Percentiles rank a stretch among this genome's conserved stretches.
Conservation (phyloP, 2,888 invertebrate genomes). For the Lutraria lutraria region DNA sequence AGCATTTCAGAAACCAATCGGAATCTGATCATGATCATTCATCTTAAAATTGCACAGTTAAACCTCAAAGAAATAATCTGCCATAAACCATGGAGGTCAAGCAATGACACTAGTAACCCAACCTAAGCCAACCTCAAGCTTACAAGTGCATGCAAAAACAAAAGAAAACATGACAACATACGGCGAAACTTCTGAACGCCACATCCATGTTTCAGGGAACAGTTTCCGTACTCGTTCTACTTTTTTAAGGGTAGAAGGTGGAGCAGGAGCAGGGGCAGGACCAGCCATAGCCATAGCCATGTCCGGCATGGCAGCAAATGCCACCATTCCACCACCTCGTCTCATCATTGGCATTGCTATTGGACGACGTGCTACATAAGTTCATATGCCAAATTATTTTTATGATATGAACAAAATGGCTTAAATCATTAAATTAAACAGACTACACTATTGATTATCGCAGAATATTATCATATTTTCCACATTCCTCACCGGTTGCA, state of each 20-base stretch:
- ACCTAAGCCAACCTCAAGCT: not conserved
- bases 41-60: not conserved
- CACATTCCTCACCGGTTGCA: too few relatives aligned
- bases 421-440: too few relatives aligned
- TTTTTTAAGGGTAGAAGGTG: not conserved
- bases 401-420: not conserved
- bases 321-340: conserved; percentile 20
- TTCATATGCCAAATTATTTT: not conserved
- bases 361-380: not conserved
- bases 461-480: too few relatives aligned
- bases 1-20: not conserved
- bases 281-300: conserved; percentile 9
- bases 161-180: not conserved
- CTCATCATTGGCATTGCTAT: conserved; percentile 38
- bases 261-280: conserved; percentile 3
- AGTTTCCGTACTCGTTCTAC: conserved; percentile 30
- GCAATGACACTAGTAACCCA: not conserved
- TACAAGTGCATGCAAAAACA: not conserved
- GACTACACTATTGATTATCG: too few relatives aligned
- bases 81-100: not conserved
- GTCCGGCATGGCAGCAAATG: not conserved
- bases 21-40: not conserved
- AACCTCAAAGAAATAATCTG: not conserved
- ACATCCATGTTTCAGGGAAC: conserved; percentile 51
- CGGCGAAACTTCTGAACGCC: conserved; percentile 23